A percentile compares a stretch with the other conserved stretches of the same genome.
Conservation (phyloP, 1,140 invertebrate genomes). For the Pachypeltis micranthus region DNA sequence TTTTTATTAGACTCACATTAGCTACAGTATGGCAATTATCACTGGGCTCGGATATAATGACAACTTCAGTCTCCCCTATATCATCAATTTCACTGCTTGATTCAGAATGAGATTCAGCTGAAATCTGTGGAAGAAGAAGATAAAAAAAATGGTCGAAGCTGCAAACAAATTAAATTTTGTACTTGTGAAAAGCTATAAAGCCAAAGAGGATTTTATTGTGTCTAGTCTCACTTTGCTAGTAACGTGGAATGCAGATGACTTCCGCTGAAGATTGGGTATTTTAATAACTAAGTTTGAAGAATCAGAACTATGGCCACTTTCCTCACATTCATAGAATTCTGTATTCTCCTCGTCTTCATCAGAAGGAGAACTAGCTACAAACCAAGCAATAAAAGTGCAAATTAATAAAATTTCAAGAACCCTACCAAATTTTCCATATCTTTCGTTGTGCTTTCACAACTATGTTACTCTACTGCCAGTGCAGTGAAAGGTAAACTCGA, state of each 20-base stretch:
- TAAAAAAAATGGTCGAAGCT: too few species aligned
- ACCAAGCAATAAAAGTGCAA: too few species aligned
- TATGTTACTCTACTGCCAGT: too few species aligned
- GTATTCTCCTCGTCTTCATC: slow-evolving; percentile 71
- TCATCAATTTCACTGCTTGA: slow-evolving; percentile 21
- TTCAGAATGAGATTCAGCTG: slow-evolving; percentile 4
- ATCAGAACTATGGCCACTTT: slow-evolving; percentile 34
- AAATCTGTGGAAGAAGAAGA: not conserved
- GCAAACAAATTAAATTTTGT: too few species aligned
- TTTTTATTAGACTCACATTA: too few species aligned
- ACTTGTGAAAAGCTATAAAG: not conserved
- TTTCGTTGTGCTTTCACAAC: too few species aligned
- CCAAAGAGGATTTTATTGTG: too few species aligned
- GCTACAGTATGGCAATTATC: too few species aligned
- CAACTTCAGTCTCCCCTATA: slow-evolving; percentile 13
- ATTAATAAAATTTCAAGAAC: too few species aligned
- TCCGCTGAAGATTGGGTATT: slow-evolving; percentile 31
- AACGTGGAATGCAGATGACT: slow-evolving; percentile 28
- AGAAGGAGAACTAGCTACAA: slow-evolving; percentile 28
- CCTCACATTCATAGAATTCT: slow-evolving; percentile 87
- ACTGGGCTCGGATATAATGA: slow-evolving; percentile 12
- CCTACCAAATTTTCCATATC: too few species aligned
- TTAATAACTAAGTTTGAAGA: slow-evolving; percentile 35
- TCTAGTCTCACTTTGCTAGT: slow-evolving; percentile 29
- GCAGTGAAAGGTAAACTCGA: too few species aligned